Evolutionary conservation across 2,113 vertebrate genomes (phyloP).

Genomic region (Brachyistius frenatus): DNA sequence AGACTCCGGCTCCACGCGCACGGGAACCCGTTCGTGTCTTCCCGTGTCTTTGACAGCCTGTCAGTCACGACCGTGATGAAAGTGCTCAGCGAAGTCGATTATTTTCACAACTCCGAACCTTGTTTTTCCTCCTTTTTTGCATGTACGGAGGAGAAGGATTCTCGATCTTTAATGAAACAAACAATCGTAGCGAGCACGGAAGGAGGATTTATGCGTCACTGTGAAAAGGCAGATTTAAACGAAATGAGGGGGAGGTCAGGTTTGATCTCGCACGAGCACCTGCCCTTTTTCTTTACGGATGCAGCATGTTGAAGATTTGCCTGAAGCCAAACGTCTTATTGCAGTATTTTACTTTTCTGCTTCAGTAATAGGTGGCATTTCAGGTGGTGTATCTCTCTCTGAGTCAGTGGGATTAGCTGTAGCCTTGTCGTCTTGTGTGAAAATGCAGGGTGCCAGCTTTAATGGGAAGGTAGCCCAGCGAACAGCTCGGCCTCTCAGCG

Average conservation of each 20-base stretch:
- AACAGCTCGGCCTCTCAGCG: constrained; percentile 78
- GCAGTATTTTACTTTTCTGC: constrained; percentile 6
- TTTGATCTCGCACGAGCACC: background rate
- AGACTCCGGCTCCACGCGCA: constrained; percentile 43
- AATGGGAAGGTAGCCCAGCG: constrained; percentile 72
- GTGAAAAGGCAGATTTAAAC: background rate
- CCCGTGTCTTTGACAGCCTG: constrained; percentile 44
- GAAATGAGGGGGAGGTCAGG: constrained; percentile 14
- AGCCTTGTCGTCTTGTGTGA: constrained; percentile 55
- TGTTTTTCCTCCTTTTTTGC: background rate
- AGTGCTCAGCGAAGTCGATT: constrained; percentile 24
- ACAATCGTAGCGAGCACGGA: background rate
- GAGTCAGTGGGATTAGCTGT: constrained; percentile 60
- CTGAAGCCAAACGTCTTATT: constrained; percentile 10
- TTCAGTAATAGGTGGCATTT: constrained; percentile 42
- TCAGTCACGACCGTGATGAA: constrained; percentile 53
- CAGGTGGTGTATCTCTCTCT: constrained; percentile 35
- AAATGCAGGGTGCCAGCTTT: constrained; percentile 70
- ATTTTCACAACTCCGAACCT: constrained; percentile 1
- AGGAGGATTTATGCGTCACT: constrained; percentile 22
- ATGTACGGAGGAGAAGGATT: background rate
- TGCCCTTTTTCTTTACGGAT: too few relatives aligned
- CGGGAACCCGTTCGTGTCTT: constrained; percentile 48
- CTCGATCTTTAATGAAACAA: constrained; percentile 45
- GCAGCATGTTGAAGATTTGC: too few relatives aligned